Evolutionary conservation across 2,113 vertebrate species (phyloP), one percentile per base, ranked within the genome.

Genomic region (Ranitomeya variabilis): DNA sequence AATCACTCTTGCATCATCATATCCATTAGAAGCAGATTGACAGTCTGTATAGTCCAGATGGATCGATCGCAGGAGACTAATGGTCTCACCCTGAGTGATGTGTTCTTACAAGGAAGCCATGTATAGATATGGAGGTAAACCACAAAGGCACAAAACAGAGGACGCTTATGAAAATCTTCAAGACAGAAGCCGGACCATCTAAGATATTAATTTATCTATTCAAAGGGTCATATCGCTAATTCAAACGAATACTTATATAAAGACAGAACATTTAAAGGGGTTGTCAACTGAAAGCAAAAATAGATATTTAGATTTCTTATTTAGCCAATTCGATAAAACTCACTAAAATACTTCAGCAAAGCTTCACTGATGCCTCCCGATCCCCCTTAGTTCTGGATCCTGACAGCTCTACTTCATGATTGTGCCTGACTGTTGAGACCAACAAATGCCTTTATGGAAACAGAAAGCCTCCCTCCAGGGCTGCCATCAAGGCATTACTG

Each of bases 71-170:
- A 37, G 79, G 37, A 88, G 64, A 82, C 86, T 88, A 88, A 88
- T 88, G 80, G 79, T 82, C 86, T 88, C 67, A 31, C 18, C 45
- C 54, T 26, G 45, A 82, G 55, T 69, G 51, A 83, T 26, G 81
- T 88, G 80, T 73, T 74, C 73, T 83, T 88, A 57, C 62, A 88
- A 83, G 67, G 66, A 74, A 74, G 66, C 80, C 86, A 83, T 82
- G 79, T 82, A 60, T 74, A 88, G 86, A 88, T 83, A 83, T 62
- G 67, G 86, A 82, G 79, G 86, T 88, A 83, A 88, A 88, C 86
- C 86, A 83, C 86, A 86, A 31, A 64, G 62, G 74, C 37, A 54
- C 69, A 82, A 83, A 62, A 74, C 67, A 83, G 76, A 54, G 57
- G 64, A 83, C 83, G 86, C 76, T 88, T 88, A 76, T 88, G 21